phyloP scores from a whole-genome alignment of 2,888 invertebrate genomes.

The Chouioia cunea region DNA sequence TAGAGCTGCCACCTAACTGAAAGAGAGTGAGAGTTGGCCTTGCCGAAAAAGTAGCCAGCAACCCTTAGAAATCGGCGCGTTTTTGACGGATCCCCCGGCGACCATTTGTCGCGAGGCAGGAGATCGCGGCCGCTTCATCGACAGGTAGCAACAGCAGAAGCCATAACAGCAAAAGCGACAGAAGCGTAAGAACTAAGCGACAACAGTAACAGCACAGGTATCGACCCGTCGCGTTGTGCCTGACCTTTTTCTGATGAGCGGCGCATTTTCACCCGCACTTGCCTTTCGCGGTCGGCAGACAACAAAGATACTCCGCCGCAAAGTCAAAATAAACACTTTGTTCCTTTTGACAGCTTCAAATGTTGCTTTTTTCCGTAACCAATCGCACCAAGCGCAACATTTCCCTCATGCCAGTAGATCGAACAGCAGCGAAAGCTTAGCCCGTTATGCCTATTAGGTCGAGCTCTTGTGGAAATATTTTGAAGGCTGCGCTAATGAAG shows the following conservation, averaged over 20 bases:
- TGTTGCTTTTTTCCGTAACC: too few relatives aligned
- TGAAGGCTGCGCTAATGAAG: slow-evolving; percentile 37
- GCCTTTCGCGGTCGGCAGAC: not conserved
- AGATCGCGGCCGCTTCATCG: slow-evolving; percentile 50
- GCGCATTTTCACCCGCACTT: not conserved
- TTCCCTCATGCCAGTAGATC: slow-evolving; percentile 21
- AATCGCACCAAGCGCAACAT: not conserved
- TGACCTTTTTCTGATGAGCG: slow-evolving; percentile 47
- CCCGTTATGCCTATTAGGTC: slow-evolving; percentile 1
- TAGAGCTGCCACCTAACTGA: too few relatives aligned
- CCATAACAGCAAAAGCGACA: too few relatives aligned
- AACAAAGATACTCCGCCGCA: slow-evolving; percentile 53
- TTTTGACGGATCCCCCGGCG: slow-evolving; percentile 50
- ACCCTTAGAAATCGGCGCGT: slow-evolving; percentile 62
- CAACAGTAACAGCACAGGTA: slow-evolving; percentile 51
- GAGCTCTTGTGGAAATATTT: slow-evolving; percentile 32
- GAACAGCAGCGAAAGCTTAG: not conserved
- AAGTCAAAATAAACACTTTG: slow-evolving; percentile 67
- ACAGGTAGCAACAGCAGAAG: slow-evolving; percentile 57
- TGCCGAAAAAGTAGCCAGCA: slow-evolving; percentile 40
- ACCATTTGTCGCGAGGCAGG: slow-evolving; percentile 62
- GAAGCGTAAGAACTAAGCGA: too few relatives aligned
- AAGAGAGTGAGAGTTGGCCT: too few relatives aligned
- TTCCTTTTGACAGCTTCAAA: slow-evolving; percentile 37
- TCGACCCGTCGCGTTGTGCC: slow-evolving; percentile 47